phyloP scores from a whole-genome alignment of 1,140 invertebrate genomes.

The Drosophila sturtevanti region DNA sequence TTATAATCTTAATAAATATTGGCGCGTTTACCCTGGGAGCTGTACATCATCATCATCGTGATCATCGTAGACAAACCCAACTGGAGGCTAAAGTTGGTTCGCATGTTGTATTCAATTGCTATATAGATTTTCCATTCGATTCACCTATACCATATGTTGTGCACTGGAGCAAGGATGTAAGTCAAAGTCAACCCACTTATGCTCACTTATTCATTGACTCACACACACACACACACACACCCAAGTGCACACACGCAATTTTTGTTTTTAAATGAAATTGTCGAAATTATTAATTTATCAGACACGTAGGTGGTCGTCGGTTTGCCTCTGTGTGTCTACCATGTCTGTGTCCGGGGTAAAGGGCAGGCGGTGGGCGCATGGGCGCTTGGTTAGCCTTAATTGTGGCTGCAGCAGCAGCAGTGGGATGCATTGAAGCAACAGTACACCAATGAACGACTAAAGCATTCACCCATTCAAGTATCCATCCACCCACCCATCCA shows the following conservation, averaged over 20 bases:
- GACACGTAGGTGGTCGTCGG: constrained; percentile 47
- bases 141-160: constrained; percentile 94
- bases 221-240: neutral
- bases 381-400: constrained; percentile 71
- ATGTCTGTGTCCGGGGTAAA: neutral
- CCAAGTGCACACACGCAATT: constrained; percentile 36
- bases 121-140: constrained; percentile 94
- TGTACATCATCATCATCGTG: constrained; percentile 42
- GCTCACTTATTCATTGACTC: constrained; percentile 6
- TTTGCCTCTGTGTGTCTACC: constrained; percentile 14
- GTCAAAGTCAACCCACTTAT: constrained; percentile 64
- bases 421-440: constrained; percentile 23
- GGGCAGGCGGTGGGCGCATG: constrained; percentile 16
- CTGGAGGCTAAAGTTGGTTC: constrained; percentile 92
- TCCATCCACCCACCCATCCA: neutral
- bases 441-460: constrained; percentile 6
- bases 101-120: constrained; percentile 93
- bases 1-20: constrained; percentile 62
- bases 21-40: constrained; percentile 68
- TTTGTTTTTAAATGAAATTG: constrained; percentile 62
- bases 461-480: constrained; percentile 23
- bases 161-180: constrained; percentile 95
- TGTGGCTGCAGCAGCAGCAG: constrained; percentile 36
- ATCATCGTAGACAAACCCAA: constrained; percentile 85
- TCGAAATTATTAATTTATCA: constrained; percentile 72